These are phyloP conservation scores for Amia ocellicauda DNA, from an alignment of 2,113 vertebrate species.

Conservation along the genomic window DNA sequence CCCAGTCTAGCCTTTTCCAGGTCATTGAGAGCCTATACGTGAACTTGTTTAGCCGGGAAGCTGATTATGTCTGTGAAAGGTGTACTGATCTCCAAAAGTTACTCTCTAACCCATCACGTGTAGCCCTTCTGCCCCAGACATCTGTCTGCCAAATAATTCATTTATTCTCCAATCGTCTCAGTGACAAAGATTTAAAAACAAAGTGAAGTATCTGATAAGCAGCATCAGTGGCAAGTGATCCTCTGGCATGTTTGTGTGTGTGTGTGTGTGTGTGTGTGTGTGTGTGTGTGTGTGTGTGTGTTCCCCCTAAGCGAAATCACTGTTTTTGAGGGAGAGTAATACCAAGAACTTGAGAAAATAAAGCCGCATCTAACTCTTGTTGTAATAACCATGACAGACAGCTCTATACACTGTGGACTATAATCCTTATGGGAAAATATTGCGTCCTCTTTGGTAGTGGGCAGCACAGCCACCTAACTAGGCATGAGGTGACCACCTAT, in stretches of 20 bases:
- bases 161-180: too few relatives aligned
- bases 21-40: conserved; percentile 46
- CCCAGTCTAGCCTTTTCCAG: conserved; percentile 57
- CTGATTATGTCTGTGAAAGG: conserved; percentile 42
- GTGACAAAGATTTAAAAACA: too few relatives aligned
- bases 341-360: background rate
- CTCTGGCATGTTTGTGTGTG: background rate
- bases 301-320: too few relatives aligned
- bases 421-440: conserved; percentile 2
- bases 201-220: too few relatives aligned
- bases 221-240: too few relatives aligned
- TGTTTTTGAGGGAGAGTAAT: background rate
- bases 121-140: background rate
- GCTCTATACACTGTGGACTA: background rate
- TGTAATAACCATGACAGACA: background rate
- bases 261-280: too few relatives aligned
- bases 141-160: too few relatives aligned
- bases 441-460: background rate
- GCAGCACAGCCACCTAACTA: background rate
- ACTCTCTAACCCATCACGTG: conserved; percentile 19
- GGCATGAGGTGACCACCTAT: conserved; percentile 1
- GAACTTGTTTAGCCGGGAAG: conserved; percentile 44
- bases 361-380: background rate
- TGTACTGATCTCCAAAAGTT: conserved; percentile 30
- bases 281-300: too few relatives aligned